Percentiles rank a stretch among this genome's conserved stretches.
These are phyloP conservation scores for Podarcis lilfordi DNA, from an alignment of 2,797 vertebrate genomes.

Conservation along the genomic window DNA sequence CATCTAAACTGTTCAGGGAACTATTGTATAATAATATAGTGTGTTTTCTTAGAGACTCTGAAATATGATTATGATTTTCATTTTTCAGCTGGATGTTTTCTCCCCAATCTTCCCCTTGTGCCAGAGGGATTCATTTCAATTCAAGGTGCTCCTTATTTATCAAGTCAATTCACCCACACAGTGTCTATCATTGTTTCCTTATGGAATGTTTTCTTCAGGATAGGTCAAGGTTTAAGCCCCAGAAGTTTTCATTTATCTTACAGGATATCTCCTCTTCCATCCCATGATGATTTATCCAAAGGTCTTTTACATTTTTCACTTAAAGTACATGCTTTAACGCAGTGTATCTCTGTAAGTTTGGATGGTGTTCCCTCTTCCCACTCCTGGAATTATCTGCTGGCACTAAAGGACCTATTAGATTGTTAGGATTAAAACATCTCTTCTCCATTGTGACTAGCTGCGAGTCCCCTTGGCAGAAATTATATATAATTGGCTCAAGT, in stretches of 20 bases:
- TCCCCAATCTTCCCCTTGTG: background rate
- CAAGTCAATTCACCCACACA: background rate
- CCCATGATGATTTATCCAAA: background rate
- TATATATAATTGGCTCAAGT: background rate
- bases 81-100: background rate
- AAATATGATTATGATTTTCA: background rate
- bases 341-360: background rate
- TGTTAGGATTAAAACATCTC: constrained; percentile 19
- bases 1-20: background rate
- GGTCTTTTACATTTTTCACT: background rate
- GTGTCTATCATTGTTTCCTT: background rate
- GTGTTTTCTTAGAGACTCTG: background rate
- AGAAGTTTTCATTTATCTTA: background rate
- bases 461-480: background rate
- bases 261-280: background rate
- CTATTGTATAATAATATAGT: background rate
- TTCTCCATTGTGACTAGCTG: background rate
- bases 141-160: constrained; percentile 11
- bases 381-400: background rate
- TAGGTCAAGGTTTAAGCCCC: constrained; percentile 21
- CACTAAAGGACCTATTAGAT: background rate
- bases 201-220: background rate
- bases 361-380: background rate
- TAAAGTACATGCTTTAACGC: background rate
- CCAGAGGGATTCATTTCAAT: background rate